Evolutionary conservation across 2,888 invertebrate species (phyloP).

Genomic region (Spodoptera littoralis): DNA sequence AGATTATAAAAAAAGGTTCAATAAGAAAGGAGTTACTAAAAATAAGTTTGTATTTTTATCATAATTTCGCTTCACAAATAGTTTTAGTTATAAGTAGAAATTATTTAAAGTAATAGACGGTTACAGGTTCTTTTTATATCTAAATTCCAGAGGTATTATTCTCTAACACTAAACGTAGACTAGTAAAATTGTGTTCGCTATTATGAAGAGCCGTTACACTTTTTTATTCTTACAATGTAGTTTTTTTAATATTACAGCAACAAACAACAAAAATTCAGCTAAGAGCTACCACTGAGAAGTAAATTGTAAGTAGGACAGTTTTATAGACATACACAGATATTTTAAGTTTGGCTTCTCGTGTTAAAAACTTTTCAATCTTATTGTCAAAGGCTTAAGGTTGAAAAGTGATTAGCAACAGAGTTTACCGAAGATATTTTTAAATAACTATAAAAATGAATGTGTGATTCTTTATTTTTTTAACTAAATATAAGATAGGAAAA

Average conservation of each 20-base stretch:
- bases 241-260: slow-evolving; percentile 64
- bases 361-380: too few relatives aligned
- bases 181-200: slow-evolving; percentile 82
- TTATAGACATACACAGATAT: slow-evolving; percentile 23
- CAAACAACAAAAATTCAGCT: slow-evolving; percentile 71
- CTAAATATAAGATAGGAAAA: slow-evolving; percentile 12
- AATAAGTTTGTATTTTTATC: slow-evolving; percentile 11
- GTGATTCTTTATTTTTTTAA: slow-evolving; percentile 16
- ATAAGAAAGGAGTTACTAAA: too few relatives aligned
- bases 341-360: too few relatives aligned
- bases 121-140: slow-evolving; percentile 55
- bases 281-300: slow-evolving; percentile 66
- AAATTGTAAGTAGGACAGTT: slow-evolving; percentile 43
- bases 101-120: slow-evolving; percentile 40
- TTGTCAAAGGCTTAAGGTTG: too few relatives aligned
- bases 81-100: slow-evolving; percentile 9
- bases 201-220: slow-evolving; percentile 56
- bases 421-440: slow-evolving; percentile 10
- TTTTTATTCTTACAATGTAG: slow-evolving; percentile 45
- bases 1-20: too few relatives aligned
- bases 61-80: slow-evolving; percentile 21
- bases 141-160: slow-evolving; percentile 81
- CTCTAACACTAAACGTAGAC: slow-evolving; percentile 76
- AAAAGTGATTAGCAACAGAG: too few relatives aligned
- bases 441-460: slow-evolving; percentile 19